phyloP scores from a whole-genome alignment of 37 sponge, comb jelly and placozoan species.

The Chondrilla cf. caribensis region DNA sequence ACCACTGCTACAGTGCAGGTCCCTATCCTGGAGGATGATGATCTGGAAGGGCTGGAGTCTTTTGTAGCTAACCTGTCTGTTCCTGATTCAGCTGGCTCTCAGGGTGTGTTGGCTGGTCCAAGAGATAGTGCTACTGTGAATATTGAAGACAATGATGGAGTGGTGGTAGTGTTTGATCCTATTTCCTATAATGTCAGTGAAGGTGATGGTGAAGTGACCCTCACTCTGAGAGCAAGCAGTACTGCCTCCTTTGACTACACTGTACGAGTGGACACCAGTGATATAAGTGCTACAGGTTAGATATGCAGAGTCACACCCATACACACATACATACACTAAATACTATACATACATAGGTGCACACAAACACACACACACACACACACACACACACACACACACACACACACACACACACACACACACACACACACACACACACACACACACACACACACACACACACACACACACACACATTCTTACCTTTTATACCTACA shows the following conservation, averaged over 20 bases:
- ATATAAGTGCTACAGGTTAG: not conserved
- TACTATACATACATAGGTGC: not conserved
- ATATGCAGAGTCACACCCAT: too few species aligned
- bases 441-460: conserved; percentile 30
- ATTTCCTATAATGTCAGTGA: not conserved
- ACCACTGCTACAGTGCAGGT: not conserved
- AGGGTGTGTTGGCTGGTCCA: not conserved
- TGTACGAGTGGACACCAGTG: not conserved
- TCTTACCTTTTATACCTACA: not conserved
- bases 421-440: conserved; percentile 2
- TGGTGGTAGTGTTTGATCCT: not conserved
- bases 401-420: conserved; percentile 26
- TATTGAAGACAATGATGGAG: conserved; percentile 42
- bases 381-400: conserved; percentile 27
- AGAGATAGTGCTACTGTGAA: not conserved
- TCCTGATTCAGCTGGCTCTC: not conserved
- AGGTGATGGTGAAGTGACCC: conserved; percentile 16
- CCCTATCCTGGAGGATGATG: conserved; percentile 29
- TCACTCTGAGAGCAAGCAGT: not conserved
- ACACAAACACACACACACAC: conserved; percentile 28
- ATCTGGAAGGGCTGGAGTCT: conserved; percentile 3
- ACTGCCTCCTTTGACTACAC: not conserved
- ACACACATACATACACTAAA: too few species aligned
- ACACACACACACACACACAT: conserved; percentile 5
- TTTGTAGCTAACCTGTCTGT: conserved; percentile 3